Conservation (phyloP, 2,797 vertebrate genomes). For the Siniperca undulata region DNA sequence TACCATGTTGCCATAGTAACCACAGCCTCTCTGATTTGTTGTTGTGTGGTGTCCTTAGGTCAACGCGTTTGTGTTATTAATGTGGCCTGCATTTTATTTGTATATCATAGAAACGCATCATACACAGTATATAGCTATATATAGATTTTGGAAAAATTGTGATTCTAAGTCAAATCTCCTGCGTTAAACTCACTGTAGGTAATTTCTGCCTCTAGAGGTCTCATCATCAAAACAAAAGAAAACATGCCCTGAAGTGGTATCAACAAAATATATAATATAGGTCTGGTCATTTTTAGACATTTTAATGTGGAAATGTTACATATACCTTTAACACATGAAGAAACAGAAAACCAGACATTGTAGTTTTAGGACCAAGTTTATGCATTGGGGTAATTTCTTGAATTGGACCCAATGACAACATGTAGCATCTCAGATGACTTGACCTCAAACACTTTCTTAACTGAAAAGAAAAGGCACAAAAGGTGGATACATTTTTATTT, state of each 20-base stretch:
- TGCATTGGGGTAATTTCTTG: background rate
- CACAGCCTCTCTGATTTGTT: constrained; percentile 14
- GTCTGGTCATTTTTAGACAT: too few species aligned
- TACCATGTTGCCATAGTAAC: constrained; percentile 57
- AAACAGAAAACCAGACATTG: background rate
- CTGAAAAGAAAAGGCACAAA: constrained; percentile 1
- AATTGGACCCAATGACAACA: constrained; percentile 13
- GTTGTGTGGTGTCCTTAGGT: constrained; percentile 32
- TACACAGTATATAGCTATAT: background rate
- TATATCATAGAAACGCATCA: constrained; percentile 16
- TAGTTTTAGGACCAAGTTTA: background rate
- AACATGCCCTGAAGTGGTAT: too few species aligned
- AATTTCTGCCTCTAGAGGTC: too few species aligned
- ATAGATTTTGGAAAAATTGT: background rate
- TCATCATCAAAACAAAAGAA: too few species aligned
- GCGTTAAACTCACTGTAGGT: too few species aligned
- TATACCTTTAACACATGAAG: background rate
- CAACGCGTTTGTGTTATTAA: constrained; percentile 52
- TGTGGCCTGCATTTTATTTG: constrained; percentile 24
- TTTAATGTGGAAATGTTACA: too few species aligned
- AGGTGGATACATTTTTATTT: background rate
- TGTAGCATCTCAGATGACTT: constrained; percentile 6
- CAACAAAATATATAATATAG: too few species aligned
- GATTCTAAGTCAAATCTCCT: background rate
- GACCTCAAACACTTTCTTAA: constrained; percentile 7